These are phyloP conservation scores for Actenoides hombroni DNA, from an alignment of 2,113 vertebrate species.

Conservation along the genomic window DNA sequence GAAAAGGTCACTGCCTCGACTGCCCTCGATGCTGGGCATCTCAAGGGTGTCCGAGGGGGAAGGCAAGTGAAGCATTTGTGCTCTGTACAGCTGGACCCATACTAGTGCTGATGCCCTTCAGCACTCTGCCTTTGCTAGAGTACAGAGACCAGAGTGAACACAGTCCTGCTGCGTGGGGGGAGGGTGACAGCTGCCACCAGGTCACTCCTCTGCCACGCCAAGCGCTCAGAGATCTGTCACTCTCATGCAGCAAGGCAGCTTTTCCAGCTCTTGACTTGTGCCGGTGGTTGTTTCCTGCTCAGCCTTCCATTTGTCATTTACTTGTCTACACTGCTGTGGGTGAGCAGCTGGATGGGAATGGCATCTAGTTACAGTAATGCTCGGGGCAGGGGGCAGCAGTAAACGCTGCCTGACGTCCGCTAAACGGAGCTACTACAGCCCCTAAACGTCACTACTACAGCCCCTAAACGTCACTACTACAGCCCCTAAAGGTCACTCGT, in stretches of 20 bases:
- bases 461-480: not conserved
- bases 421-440: not conserved
- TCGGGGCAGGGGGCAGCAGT: not conserved
- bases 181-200: not conserved
- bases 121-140: not conserved
- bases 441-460: fast-evolving
- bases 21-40: not conserved
- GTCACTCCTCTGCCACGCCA: not conserved
- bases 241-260: not conserved
- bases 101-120: not conserved
- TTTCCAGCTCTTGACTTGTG: not conserved
- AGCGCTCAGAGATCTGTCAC: not conserved
- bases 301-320: not conserved
- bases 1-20: not conserved
- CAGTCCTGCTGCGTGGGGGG: not conserved
- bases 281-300: not conserved
- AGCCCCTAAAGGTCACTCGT: fast-evolving
- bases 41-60: not conserved
- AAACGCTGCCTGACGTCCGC: not conserved
- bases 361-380: fast-evolving
- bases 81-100: not conserved
- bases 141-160: not conserved
- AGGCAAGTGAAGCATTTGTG: not conserved
- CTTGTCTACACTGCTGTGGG: not conserved
- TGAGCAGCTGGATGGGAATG: not conserved